phyloP scores from a whole-genome alignment of 1,140 invertebrate genomes.

The Drosophila obscura region DNA sequence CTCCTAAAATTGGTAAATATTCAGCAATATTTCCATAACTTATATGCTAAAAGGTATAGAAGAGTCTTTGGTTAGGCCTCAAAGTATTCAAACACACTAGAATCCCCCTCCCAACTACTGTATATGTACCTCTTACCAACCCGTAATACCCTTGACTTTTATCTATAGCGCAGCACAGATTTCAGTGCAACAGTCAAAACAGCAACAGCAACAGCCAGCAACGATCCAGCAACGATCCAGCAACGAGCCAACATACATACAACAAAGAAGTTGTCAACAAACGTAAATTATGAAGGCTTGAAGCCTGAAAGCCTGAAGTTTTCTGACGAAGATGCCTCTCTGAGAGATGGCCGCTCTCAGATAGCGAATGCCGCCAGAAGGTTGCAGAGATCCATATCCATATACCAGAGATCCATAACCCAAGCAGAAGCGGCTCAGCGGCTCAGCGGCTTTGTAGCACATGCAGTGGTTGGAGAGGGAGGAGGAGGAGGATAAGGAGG shows the following conservation, averaged over 20 bases:
- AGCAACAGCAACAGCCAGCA: constrained; percentile 17
- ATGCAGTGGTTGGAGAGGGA: too few relatives aligned
- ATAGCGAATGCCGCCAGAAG: constrained; percentile 50
- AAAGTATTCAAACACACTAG: too few relatives aligned
- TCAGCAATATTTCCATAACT: too few relatives aligned
- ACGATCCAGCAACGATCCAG: constrained; percentile 44
- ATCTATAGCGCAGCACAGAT: constrained; percentile 26
- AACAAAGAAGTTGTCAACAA: constrained; percentile 68
- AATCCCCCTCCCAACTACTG: neutral
- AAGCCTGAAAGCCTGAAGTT: constrained; percentile 44
- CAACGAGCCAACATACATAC: constrained; percentile 23
- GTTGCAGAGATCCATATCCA: constrained; percentile 42
- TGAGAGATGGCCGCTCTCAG: constrained; percentile 54
- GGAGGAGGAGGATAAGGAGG: too few relatives aligned
- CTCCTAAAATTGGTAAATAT: too few relatives aligned
- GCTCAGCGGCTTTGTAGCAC: constrained; percentile 4
- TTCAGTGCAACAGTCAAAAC: constrained; percentile 45
- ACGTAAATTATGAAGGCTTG: constrained; percentile 75
- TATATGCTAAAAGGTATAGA: too few relatives aligned
- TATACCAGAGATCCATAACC: constrained; percentile 2
- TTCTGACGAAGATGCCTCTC: constrained; percentile 69
- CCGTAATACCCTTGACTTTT: constrained; percentile 1
- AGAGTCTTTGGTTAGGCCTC: too few relatives aligned
- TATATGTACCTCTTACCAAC: neutral
- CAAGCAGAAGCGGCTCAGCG: constrained; percentile 27